Conservation (phyloP, 2,797 vertebrate genomes). For the Chaetophractus vellerosus region DNA sequence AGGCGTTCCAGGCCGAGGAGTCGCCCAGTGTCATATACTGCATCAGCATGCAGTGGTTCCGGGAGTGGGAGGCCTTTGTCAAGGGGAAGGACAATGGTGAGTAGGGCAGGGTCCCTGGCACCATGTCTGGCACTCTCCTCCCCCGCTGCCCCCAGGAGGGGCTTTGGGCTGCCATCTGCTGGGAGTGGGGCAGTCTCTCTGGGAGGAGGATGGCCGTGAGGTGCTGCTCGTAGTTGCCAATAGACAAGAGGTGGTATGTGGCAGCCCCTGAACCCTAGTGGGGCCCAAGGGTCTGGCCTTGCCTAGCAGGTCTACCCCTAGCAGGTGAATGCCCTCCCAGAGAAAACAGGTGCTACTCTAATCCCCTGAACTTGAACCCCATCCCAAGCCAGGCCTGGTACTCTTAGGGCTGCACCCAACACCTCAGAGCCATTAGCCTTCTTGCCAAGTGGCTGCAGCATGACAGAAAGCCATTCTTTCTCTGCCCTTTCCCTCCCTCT, state of each 20-base stretch:
- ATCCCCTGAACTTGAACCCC: neutral
- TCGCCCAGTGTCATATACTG: slow-evolving; percentile 96
- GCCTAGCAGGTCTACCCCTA: neutral
- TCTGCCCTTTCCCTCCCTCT: neutral
- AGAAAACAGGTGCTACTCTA: neutral
- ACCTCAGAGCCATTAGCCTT: too few relatives aligned
- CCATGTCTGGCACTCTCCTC: neutral
- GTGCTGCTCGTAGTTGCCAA: neutral
- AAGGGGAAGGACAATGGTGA: slow-evolving; percentile 98
- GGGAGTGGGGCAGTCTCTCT: neutral
- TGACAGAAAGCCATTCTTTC: rapidly evolving
- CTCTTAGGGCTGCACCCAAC: too few relatives aligned
- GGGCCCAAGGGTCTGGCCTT: neutral
- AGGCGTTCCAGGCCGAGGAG: slow-evolving; percentile 99
- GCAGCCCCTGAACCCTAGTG: neutral
- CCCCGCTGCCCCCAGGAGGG: neutral
- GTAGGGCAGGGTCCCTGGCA: neutral
- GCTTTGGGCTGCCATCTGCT: rapidly evolving
- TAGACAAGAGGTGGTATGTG: neutral
- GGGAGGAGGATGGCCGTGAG: rapidly evolving
- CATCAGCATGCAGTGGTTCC: slow-evolving; percentile 99
- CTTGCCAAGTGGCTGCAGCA: neutral
- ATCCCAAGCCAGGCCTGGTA: rapidly evolving
- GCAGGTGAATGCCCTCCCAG: rapidly evolving
- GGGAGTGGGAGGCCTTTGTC: slow-evolving; percentile 99